Conservation (phyloP, 2,113 vertebrate genomes). For the Falcunculus frontatus region DNA sequence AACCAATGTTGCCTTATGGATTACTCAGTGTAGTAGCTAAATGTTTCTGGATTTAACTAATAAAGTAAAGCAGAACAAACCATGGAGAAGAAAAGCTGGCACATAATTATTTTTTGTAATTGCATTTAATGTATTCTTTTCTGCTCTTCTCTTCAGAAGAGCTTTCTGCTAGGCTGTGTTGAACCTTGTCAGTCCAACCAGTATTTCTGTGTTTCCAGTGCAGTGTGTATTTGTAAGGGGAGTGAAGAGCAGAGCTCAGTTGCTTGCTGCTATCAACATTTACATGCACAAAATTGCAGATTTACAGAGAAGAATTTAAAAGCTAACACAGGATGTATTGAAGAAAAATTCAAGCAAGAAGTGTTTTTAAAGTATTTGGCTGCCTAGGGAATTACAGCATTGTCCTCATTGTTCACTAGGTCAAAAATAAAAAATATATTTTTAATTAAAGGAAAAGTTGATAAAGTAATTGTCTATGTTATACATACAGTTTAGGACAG, state of each 20-base stretch:
- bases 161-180: background rate
- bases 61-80: background rate
- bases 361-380: background rate
- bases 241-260: background rate
- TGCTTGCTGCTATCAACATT: background rate
- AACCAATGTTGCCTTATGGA: background rate
- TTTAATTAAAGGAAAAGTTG: background rate
- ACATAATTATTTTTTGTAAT: background rate
- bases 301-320: background rate
- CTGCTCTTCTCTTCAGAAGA: background rate
- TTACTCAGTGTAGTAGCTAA: background rate
- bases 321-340: background rate
- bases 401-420: background rate
- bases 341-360: background rate
- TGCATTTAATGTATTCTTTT: background rate
- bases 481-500: background rate
- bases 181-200: background rate
- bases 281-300: background rate
- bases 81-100: background rate
- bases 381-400: background rate
- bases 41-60: background rate
- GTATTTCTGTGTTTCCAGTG: background rate
- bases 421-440: background rate
- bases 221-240: background rate
- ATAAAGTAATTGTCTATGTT: background rate